A percentile compares a stretch with the other conserved stretches of the same genome.
Evolutionary conservation across 2,888 invertebrate species (phyloP).

Genomic region (Agelastica alni): DNA sequence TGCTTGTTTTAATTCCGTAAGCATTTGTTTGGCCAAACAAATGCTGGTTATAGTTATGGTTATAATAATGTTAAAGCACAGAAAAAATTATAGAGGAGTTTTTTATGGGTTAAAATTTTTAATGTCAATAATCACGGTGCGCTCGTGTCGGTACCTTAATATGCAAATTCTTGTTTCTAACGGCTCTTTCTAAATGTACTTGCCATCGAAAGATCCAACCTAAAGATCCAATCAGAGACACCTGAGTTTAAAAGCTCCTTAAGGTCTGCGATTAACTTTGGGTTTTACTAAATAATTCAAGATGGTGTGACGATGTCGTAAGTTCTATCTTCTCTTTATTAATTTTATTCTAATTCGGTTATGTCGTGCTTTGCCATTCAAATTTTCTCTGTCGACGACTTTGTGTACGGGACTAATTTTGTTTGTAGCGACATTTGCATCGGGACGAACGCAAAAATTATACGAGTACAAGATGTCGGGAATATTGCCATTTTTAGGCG

Average conservation of each 20-base stretch:
- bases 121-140: no score
- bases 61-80: no score
- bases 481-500: conserved; percentile 25
- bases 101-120: no score
- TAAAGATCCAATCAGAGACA: conserved; percentile 45
- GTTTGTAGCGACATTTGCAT: conserved; percentile 31
- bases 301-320: conserved; percentile 34
- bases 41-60: no score
- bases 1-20: no score
- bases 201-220: conserved; percentile 34
- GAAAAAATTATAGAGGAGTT: no score
- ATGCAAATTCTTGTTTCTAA: conserved; percentile 45
- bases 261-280: conserved; percentile 37
- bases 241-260: conserved; percentile 44
- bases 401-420: conserved; percentile 32
- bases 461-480: conserved; percentile 32
- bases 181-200: conserved; percentile 39
- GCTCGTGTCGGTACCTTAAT: no score
- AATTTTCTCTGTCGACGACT: conserved; percentile 27
- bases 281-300: conserved; percentile 37
- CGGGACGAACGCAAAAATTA: conserved; percentile 31
- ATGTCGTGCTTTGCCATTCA: conserved; percentile 31
- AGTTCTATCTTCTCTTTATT: conserved; percentile 38
- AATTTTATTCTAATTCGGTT: conserved; percentile 44
- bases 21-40: no score